These are phyloP conservation scores for Brachionus asplanchnoidis DNA, from an alignment of 1,140 invertebrate species.

Conservation along the genomic window DNA sequence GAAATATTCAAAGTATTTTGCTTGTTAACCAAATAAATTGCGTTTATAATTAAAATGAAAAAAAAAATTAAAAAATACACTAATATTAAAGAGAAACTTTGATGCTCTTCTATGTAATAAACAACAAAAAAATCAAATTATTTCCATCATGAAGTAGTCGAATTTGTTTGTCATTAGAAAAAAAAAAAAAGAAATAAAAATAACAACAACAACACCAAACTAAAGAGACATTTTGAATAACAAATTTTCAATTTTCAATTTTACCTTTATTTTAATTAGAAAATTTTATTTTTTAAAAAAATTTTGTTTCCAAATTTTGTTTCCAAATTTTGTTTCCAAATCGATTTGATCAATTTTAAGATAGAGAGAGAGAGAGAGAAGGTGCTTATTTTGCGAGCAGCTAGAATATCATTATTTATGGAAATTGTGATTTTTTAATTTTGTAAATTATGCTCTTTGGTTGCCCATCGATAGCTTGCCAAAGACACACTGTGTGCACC, in stretches of 20 bases:
- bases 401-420: neutral
- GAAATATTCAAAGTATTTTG: neutral
- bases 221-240: neutral
- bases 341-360: neutral
- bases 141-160: neutral
- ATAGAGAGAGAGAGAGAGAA: neutral
- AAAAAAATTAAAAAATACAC: neutral
- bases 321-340: neutral
- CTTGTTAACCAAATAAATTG: neutral
- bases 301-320: neutral
- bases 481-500: neutral
- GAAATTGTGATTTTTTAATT: neutral
- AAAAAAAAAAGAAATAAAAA: too few species aligned
- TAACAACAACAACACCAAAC: neutral
- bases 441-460: neutral
- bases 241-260: neutral
- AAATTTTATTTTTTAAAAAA: neutral
- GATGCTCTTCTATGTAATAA: neutral
- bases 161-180: neutral
- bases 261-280: neutral
- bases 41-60: slow-evolving; percentile 15
- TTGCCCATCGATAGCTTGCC: neutral
- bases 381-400: neutral
- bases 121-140: slow-evolving; percentile 30
- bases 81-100: neutral